These are phyloP conservation scores for Drosophila lini DNA, from an alignment of 1,140 invertebrate genomes.

Conservation along the genomic window DNA sequence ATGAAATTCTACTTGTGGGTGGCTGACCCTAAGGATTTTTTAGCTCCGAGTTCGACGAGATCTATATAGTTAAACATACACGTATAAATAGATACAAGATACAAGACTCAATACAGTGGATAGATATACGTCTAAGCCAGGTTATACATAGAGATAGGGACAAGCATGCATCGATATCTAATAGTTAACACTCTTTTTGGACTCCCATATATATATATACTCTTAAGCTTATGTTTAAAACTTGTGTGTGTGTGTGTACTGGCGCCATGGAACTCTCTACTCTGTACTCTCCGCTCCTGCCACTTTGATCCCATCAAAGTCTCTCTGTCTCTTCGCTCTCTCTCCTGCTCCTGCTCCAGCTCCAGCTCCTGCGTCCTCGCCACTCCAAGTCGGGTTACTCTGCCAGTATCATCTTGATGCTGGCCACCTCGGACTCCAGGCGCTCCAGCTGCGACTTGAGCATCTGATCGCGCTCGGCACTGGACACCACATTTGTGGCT, in stretches of 20 bases:
- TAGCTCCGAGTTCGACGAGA: slow-evolving; percentile 67
- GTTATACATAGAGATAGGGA: slow-evolving; percentile 12
- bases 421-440: slow-evolving; percentile 96
- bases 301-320: slow-evolving; percentile 41
- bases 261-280: slow-evolving; percentile 47
- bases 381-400: slow-evolving; percentile 33
- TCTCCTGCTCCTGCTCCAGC: slow-evolving; percentile 31
- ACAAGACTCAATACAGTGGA: slow-evolving; percentile 44
- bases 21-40: slow-evolving; percentile 46
- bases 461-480: slow-evolving; percentile 85
- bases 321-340: slow-evolving; percentile 75
- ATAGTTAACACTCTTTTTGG: slow-evolving; percentile 45
- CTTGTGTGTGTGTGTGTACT: slow-evolving; percentile 29
- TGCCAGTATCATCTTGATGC: slow-evolving; percentile 89
- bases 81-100: slow-evolving; percentile 28
- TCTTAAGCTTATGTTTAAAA: slow-evolving; percentile 13
- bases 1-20: slow-evolving; percentile 19
- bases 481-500: slow-evolving; percentile 64
- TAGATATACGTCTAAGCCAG: slow-evolving; percentile 11
- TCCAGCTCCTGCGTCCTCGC: background rate
- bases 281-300: slow-evolving; percentile 8
- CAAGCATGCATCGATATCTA: slow-evolving; percentile 43
- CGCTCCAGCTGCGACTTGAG: slow-evolving; percentile 94
- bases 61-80: slow-evolving; percentile 62
- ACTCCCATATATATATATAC: slow-evolving; percentile 5